Percentiles rank a stretch among this genome's conserved stretches.
Conservation (phyloP, 2,797 vertebrate species). For the Vultur gryphus region DNA sequence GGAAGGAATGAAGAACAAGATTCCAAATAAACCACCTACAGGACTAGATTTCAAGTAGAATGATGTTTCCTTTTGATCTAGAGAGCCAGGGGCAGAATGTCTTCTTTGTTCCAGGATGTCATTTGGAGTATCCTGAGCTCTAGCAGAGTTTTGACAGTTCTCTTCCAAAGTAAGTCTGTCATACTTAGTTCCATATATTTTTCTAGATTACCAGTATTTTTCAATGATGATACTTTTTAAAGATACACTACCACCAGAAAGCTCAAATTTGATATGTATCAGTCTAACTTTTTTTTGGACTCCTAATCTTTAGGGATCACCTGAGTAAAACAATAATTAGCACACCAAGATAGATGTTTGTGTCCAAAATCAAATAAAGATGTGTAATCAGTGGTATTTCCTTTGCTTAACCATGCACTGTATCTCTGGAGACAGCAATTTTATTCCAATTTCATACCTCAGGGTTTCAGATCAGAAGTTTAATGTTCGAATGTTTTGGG, state of each 20-base stretch:
- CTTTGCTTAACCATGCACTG: neutral
- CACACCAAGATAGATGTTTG: neutral
- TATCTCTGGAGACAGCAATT: neutral
- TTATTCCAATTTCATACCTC: neutral
- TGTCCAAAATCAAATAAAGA: neutral
- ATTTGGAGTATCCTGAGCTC: neutral
- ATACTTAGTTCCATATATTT: neutral
- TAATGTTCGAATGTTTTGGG: neutral
- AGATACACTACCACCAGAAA: neutral
- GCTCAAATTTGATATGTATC: neutral
- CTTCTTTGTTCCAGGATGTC: neutral
- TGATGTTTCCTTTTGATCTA: neutral
- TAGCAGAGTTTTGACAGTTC: neutral
- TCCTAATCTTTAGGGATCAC: neutral
- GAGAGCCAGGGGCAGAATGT: neutral
- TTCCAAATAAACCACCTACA: neutral
- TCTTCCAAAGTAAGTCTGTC: neutral
- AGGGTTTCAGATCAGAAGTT: neutral
- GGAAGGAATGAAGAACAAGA: neutral
- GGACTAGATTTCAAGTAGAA: neutral
- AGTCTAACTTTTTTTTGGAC: neutral
- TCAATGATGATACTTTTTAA: neutral
- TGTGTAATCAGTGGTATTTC: neutral
- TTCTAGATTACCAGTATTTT: neutral
- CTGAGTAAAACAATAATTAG: neutral